Evolutionary conservation across 2,113 vertebrate species (phyloP).

Genomic region (Melanostigma gelatinosum): DNA sequence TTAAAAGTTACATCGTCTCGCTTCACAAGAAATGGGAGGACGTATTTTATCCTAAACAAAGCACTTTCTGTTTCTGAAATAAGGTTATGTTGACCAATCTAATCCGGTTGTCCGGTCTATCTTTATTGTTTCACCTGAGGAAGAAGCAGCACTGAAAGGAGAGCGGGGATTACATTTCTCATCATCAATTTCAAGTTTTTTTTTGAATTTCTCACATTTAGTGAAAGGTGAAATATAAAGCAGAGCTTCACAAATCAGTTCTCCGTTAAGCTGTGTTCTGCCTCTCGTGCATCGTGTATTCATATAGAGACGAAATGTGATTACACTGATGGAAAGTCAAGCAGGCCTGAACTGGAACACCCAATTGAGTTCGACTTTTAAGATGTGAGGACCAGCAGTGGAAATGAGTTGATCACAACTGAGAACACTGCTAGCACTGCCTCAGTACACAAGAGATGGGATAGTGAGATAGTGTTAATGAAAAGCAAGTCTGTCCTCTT

Average conservation of each 20-base stretch:
- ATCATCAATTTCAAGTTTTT: neutral
- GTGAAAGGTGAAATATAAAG: neutral
- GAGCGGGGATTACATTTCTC: neutral
- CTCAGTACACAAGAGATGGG: neutral
- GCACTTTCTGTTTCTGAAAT: neutral
- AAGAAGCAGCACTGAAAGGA: neutral
- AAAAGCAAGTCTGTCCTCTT: slow-evolving; percentile 3
- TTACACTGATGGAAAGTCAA: neutral
- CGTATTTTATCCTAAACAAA: neutral
- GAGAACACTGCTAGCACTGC: neutral
- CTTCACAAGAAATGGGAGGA: neutral
- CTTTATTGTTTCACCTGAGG: neutral
- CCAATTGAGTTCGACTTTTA: neutral
- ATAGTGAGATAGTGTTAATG: neutral
- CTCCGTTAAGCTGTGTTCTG: neutral
- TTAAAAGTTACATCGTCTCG: neutral
- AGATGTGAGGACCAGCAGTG: neutral
- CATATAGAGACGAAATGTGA: slow-evolving; percentile 4
- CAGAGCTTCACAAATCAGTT: neutral
- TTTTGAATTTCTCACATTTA: neutral
- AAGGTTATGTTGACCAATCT: neutral
- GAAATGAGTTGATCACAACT: neutral
- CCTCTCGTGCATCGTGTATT: neutral
- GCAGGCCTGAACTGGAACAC: neutral
- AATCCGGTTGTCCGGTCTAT: neutral